A percentile compares a stretch with the other conserved stretches of the same genome.
phyloP scores from a whole-genome alignment of 2,113 vertebrate genomes.

The Paramisgurnus dabryanus region DNA sequence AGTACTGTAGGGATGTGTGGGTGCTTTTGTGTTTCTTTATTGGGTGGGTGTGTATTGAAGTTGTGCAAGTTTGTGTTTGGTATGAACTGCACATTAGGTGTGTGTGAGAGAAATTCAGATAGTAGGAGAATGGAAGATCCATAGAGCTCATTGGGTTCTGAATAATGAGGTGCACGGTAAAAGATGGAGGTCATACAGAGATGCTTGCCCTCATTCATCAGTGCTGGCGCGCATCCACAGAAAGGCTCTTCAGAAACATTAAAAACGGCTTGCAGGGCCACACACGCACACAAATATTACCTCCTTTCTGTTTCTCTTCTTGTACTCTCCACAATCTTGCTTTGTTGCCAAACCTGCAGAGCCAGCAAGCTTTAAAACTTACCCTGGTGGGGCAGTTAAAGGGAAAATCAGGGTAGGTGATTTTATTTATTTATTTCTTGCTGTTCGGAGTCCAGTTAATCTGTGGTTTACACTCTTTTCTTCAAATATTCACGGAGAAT shows the following conservation, averaged over 20 bases:
- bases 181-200: conserved; percentile 58
- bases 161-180: conserved; percentile 61
- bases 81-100: not conserved
- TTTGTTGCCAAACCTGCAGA: conserved; percentile 52
- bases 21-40: not conserved
- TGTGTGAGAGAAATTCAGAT: conserved; percentile 28
- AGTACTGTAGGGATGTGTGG: not conserved
- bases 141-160: conserved; percentile 51
- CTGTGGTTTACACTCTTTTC: conserved; percentile 17
- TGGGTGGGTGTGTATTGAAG: too few species aligned
- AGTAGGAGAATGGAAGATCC: conserved; percentile 37
- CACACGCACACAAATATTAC: conserved; percentile 41
- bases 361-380: conserved; percentile 51
- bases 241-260: conserved; percentile 56
- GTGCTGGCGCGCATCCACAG: conserved; percentile 52
- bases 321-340: conserved; percentile 24
- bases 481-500: not conserved
- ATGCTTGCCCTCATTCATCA: conserved; percentile 59
- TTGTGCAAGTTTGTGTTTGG: conserved; percentile 5
- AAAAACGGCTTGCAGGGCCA: conserved; percentile 57
- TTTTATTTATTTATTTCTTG: conserved; percentile 10
- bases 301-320: conserved; percentile 16
- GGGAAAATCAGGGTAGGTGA: not conserved
- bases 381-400: conserved; percentile 49
- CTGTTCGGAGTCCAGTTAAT: conserved; percentile 15